A percentile compares a stretch with the other conserved stretches of the same genome.
phyloP scores from a whole-genome alignment of 2,113 vertebrate species.

The Scomber colias region DNA sequence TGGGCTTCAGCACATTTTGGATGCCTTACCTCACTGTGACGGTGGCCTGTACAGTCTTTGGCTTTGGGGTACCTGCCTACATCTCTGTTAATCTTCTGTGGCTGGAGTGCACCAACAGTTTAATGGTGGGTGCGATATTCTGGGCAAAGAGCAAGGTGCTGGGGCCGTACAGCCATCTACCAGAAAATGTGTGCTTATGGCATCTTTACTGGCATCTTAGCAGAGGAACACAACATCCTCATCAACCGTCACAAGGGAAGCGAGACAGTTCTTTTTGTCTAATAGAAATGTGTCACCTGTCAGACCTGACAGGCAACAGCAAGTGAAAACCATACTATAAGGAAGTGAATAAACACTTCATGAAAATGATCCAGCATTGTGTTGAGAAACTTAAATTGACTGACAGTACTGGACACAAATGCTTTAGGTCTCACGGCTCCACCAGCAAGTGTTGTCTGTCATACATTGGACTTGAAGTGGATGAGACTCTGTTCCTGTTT shows the following conservation, averaged over 20 bases:
- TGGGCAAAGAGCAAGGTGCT: constrained; percentile 64
- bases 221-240: constrained; percentile 27
- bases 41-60: constrained; percentile 36
- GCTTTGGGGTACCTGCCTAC: constrained; percentile 73
- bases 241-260: constrained; percentile 31
- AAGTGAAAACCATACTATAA: background rate
- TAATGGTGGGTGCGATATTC: constrained; percentile 66
- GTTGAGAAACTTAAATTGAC: background rate
- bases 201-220: constrained; percentile 77
- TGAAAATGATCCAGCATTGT: background rate
- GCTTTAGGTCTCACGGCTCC: background rate
- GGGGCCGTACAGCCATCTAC: constrained; percentile 52
- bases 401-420: background rate
- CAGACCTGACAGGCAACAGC: background rate
- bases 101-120: constrained; percentile 81
- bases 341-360: background rate
- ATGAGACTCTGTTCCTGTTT: too few species aligned
- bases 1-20: constrained; percentile 77
- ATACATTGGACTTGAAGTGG: background rate
- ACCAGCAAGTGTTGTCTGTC: background rate
- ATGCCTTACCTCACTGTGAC: constrained; percentile 70
- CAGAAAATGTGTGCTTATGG: constrained; percentile 76
- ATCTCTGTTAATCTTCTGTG: constrained; percentile 79
- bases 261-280: constrained; percentile 9
- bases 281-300: background rate